Evolutionary conservation across 2,113 vertebrate species (phyloP).

Genomic region (Dolichotis patagonum): DNA sequence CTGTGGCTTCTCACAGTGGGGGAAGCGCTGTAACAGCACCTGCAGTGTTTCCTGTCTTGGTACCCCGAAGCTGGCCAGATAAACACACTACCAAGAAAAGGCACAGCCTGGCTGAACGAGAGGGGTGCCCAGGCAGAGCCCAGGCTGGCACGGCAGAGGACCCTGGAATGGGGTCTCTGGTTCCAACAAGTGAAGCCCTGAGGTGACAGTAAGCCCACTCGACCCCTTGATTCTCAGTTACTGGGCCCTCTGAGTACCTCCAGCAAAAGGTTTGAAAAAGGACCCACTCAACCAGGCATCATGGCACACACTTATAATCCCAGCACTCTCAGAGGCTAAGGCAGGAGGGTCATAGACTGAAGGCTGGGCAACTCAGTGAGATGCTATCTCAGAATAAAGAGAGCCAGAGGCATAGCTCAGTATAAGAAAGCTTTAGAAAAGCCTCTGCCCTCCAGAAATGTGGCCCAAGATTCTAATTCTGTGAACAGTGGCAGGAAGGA

Average conservation of each 20-base stretch:
- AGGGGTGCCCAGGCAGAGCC: background rate
- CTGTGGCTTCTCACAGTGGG: background rate
- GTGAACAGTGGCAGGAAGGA: background rate
- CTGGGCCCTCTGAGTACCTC: background rate
- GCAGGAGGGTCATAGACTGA: background rate
- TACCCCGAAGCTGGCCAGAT: background rate
- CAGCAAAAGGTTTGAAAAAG: background rate
- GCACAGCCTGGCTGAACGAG: rapidly evolving
- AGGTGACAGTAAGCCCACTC: no score
- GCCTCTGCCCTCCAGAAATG: background rate
- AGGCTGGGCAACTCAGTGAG: background rate
- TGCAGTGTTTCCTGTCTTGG: no score
- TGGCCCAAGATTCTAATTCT: background rate
- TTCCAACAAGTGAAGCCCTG: rapidly evolving
- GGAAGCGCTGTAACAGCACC: background rate
- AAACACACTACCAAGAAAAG: background rate
- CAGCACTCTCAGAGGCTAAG: background rate
- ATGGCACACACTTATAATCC: background rate
- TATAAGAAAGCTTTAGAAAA: background rate
- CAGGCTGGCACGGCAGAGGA: rapidly evolving
- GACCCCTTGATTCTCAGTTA: background rate
- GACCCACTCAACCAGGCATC: background rate
- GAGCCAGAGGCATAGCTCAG: background rate
- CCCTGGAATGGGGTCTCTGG: background rate
- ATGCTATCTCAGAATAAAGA: background rate